Conservation (phyloP, 2,888 invertebrate species). For the Steinernema scapterisci region DNA sequence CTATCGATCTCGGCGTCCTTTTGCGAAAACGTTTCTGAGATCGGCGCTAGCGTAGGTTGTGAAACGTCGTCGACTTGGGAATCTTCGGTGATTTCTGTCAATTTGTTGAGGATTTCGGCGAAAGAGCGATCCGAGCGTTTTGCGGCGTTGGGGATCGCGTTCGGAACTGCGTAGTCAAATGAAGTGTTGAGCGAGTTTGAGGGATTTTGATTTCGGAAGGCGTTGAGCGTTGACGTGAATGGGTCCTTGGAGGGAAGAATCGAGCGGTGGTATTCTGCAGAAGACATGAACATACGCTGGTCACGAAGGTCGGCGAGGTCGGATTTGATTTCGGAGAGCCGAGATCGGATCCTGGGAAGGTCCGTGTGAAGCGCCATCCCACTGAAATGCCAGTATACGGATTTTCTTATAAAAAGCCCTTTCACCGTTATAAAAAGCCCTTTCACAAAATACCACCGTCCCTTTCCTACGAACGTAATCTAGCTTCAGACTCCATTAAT, state of each 20-base stretch:
- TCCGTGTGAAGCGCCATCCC: background rate
- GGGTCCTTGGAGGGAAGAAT: background rate
- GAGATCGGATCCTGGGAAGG: slow-evolving; percentile 8
- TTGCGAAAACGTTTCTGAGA: background rate
- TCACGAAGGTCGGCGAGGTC: slow-evolving; percentile 18
- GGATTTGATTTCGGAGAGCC: slow-evolving; percentile 16
- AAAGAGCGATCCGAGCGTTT: slow-evolving; percentile 17
- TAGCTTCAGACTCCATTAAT: too few species aligned
- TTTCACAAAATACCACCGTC: too few species aligned
- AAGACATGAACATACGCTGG: slow-evolving; percentile 27
- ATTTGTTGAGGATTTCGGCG: slow-evolving; percentile 21
- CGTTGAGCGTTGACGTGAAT: background rate
- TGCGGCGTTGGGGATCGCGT: background rate
- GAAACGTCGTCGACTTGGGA: background rate
- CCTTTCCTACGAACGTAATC: too few species aligned
- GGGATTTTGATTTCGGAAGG: background rate
- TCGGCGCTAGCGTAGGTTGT: background rate
- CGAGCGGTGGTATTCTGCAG: slow-evolving; percentile 13
- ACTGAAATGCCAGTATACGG: background rate
- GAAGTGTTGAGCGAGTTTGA: too few species aligned
- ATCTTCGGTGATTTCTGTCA: slow-evolving; percentile 16
- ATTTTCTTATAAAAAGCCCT: too few species aligned
- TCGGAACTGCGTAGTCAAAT: background rate
- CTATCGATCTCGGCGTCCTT: slow-evolving; percentile 5
- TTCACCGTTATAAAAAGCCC: too few species aligned